Evolutionary conservation across 2,888 invertebrate genomes (phyloP), one percentile per base, ranked within the genome.

Genomic region (Proisotoma minuta): DNA sequence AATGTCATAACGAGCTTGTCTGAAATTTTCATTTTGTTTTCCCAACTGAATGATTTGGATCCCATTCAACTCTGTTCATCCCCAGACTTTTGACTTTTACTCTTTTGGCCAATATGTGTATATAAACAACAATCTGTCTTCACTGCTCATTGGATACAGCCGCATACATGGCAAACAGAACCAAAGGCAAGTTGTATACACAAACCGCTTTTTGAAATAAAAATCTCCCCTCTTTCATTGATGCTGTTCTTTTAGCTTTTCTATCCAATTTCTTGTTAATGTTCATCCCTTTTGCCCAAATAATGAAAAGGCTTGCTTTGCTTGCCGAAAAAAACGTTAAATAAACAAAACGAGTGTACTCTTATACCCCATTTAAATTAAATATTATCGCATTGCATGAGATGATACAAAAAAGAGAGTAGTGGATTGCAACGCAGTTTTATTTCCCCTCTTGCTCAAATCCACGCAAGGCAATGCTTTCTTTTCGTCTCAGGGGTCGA

Each of bases 281-380:
- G 34, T 34, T 34, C 34, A n/a, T 34, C 34, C 15, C 34, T 10
- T 34, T 34, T 15, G 34, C 34, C 34, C 49, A 23, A 49, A 20
- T 24, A 49, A 49, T 20, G 22, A 49, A 24, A 49, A 49, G 49
- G 24, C 49, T 24, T 8, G 15, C 49, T 23, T 18, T 24, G 24
- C 49, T 22, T 10, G 12, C 12, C 12, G n/a, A 47, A 47, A 34
- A 34, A 50, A 23, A 51, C 26, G 54, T 54, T 54, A 54, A 54
- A 39, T 54, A 15, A 39, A 54, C 54, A 54, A 39, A 23, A 23
- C 23, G 18, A 54, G 22, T 22, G 18, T 47, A 22, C 18, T 54
- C 39, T 54, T 54, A 54, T 54, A n/a, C n/a, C 39, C 54, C 18
- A 39, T 34, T 54, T 54, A 54, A 54, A 54, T 54, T 54, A 54